Base-by-base conservation (phyloP, 2,888 invertebrate genomes). In the Diarsia dahlii region DNA sequence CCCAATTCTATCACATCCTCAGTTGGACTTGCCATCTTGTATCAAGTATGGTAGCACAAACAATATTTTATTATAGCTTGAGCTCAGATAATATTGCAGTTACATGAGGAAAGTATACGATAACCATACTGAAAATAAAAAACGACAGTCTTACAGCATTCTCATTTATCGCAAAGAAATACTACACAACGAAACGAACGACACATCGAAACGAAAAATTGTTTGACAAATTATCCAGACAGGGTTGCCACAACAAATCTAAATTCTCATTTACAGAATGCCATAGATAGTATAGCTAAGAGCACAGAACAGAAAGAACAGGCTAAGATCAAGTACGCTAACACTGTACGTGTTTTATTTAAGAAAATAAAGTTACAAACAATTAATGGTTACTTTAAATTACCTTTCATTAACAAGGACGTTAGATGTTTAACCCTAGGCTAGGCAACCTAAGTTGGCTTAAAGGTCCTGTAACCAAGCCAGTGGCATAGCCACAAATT, bases 1-100 rank as follows among this genome's bases (percentile, higher is more conserved):
- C 93, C 96, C 86, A 96, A 91, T 89, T 96, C 96, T 80, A 96
- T 96, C 75, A 96, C 95, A 92, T 95, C 96, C 75, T 93, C 92
- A 8, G 39, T 39, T 39, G 39, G 39, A 86, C 90, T 92, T 88
- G 93, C 94, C 95, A 95, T 96, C 84, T 89, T 91, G 85, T 68
- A 76, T 70, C 50, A 62, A 78, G 3, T 63, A 63, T 63, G 63
- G 39, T 74, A 65, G 48, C 45, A 64, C 20, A 64, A 39, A 54
- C 28, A 63, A 60, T 45, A 8, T 56, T 34, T 10, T 48, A 54
- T 20, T 67, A 68, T 18, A 34, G 13, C 23, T 69, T 60, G 52
- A 58, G 23, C 5, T 67, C 56, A 83, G 23, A 54, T 60, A 67
- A 6, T 28, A 28, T 64, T 50, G 23, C 50, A 46, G 62, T 46